Base-by-base conservation (phyloP, 2,888 invertebrate species). In the Apamea monoglypha region DNA sequence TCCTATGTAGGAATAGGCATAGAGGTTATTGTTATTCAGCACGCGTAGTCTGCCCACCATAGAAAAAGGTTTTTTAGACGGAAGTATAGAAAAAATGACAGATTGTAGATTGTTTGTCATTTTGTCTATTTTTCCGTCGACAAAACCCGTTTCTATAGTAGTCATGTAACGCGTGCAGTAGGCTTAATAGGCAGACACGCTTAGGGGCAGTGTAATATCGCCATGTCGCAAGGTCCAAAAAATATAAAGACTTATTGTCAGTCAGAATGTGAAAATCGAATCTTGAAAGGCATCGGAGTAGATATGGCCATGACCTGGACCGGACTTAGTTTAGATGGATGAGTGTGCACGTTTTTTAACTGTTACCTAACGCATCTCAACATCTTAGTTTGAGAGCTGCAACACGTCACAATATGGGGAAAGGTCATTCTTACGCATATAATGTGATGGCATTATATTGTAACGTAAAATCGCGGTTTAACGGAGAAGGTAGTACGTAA, bases 271-370 rank as follows among this genome's bases (percentile, higher is more conserved):
- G 12, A 63, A 81, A 69, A 77, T 56, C 63, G 40, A 70, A 83
- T 44, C 66, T 78, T 78, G 83, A 81, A 80, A 83, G 83, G 61
- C 61, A 63, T 56, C 29, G 16, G 29, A 83, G 32, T 10, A 21
- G 36, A 29, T 63, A 63, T 84, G 79, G 79, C 81, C 81, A 67
- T 81, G 81, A 81, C 81, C 81, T 78, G 81, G 18, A 44, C 84
- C n/a, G 66, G 66, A 84, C 44, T 32, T 14, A 66, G 25, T 75
- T 16, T 14, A 84, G 36, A 44, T 44, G 4, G 70, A 81, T 84
- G 70, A 71, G 78, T 61, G 79, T 84, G 78, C 47, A 77, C 29
- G 66, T 71, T 66, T 29, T 59, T 6, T 50, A 67, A 71, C 50
- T 32, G 32, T 81, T 81, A 81, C 81, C 70, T 81, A 84, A 78